Evolutionary conservation across 2,888 invertebrate species (phyloP).

Genomic region (Ennomos fuscantarius): DNA sequence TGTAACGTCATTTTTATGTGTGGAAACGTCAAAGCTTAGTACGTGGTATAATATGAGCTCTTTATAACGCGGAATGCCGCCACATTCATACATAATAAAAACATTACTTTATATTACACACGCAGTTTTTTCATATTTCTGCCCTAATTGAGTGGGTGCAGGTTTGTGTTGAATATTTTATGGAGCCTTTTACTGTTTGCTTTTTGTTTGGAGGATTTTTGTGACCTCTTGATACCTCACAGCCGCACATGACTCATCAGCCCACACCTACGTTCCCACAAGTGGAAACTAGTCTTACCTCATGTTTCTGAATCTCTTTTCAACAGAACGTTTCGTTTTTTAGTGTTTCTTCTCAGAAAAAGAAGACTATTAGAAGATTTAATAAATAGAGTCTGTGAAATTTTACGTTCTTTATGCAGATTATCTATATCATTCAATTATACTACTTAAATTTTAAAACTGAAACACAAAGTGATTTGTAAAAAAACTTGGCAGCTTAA

Average conservation of each 20-base stretch:
- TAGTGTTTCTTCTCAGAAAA: too few species aligned
- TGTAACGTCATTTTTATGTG: slow-evolving; percentile 41
- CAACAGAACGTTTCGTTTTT: too few species aligned
- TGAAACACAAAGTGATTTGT: too few species aligned
- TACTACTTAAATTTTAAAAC: too few species aligned
- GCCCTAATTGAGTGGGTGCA: slow-evolving; percentile 31
- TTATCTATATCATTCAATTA: too few species aligned
- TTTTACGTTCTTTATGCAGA: too few species aligned
- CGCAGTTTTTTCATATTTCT: slow-evolving; percentile 38
- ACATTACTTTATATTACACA: slow-evolving; percentile 38
- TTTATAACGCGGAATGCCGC: slow-evolving; percentile 35
- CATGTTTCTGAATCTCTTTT: too few species aligned
- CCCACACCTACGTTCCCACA: neutral
- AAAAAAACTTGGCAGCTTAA: too few species aligned
- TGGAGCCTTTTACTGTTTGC: slow-evolving; percentile 12
- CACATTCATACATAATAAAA: slow-evolving; percentile 44
- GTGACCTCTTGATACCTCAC: neutral
- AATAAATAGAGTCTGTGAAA: too few species aligned
- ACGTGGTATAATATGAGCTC: slow-evolving; percentile 35
- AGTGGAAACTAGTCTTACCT: too few species aligned
- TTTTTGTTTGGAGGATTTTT: slow-evolving; percentile 7
- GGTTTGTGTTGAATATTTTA: slow-evolving; percentile 28
- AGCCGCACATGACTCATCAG: neutral
- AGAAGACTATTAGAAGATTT: too few species aligned
- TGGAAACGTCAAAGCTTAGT: slow-evolving; percentile 34